Conservation (phyloP, 2,888 invertebrate species). For the Aquatica leii region DNA sequence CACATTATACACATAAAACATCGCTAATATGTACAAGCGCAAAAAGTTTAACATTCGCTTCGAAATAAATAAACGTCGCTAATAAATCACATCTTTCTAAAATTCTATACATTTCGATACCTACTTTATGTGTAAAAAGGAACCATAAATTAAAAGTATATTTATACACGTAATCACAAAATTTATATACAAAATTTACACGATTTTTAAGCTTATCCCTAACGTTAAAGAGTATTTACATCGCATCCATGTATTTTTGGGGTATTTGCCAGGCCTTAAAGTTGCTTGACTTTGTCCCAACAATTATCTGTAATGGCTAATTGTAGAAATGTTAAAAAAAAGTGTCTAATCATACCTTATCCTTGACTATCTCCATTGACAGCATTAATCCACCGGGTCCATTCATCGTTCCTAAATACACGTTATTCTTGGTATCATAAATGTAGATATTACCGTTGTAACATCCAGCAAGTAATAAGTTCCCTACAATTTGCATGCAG, state of each 20-base stretch:
- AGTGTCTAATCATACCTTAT: conserved; percentile 69
- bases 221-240: conserved; percentile 8
- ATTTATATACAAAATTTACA: conserved; percentile 3
- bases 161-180: conserved; percentile 11
- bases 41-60: conserved; percentile 3
- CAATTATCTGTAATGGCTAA: conserved; percentile 47
- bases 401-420: conserved; percentile 69
- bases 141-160: not conserved
- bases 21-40: not conserved
- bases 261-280: conserved; percentile 45
- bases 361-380: conserved; percentile 71
- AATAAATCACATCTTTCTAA: conserved; percentile 9
- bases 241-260: conserved; percentile 30
- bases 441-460: conserved; percentile 82
- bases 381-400: conserved; percentile 78
- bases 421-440: conserved; percentile 65
- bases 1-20: not conserved
- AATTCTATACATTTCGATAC: not conserved
- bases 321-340: not conserved
- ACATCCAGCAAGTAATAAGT: conserved; percentile 75
- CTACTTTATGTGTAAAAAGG: not conserved
- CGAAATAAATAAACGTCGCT: not conserved
- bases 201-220: not conserved
- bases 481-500: conserved; percentile 71
- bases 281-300: conserved; percentile 47